Percentiles rank a stretch among this genome's conserved stretches.
These are phyloP conservation scores for Plutomurus gul DNA, from an alignment of 1,140 invertebrate species.

Conservation along the genomic window DNA sequence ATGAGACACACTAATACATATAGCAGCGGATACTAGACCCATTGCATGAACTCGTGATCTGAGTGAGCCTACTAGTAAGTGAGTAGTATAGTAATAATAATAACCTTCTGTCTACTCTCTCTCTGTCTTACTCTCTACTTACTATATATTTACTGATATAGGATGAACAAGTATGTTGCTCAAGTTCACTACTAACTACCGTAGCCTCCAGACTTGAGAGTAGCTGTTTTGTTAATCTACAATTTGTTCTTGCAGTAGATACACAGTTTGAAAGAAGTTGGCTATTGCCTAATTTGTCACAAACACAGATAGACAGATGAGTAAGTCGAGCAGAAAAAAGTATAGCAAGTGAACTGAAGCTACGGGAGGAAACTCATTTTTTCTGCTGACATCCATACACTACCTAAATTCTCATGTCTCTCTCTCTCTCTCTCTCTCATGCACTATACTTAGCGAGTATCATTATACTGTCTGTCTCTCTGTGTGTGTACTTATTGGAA, in stretches of 20 bases:
- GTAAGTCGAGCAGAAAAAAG: slow-evolving; percentile 40
- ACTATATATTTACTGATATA: not conserved
- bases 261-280: not conserved
- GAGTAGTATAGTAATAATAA: not conserved
- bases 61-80: not conserved
- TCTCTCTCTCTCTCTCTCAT: not conserved
- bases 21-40: no score
- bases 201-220: not conserved
- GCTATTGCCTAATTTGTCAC: slow-evolving; percentile 49
- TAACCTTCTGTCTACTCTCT: no score
- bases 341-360: slow-evolving; percentile 34
- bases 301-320: slow-evolving; percentile 45
- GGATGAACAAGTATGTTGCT: not conserved
- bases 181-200: not conserved
- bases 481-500: no score
- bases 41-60: no score
- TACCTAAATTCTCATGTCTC: no score
- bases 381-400: no score
- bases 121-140: no score
- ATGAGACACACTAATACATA: not conserved
- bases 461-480: no score
- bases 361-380: slow-evolving; percentile 14
- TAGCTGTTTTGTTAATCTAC: not conserved
- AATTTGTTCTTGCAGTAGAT: not conserved
- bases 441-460: no score